Evolutionary conservation across 2,888 invertebrate species (phyloP).

Genomic region (Cryptocheilus praepositus): DNA sequence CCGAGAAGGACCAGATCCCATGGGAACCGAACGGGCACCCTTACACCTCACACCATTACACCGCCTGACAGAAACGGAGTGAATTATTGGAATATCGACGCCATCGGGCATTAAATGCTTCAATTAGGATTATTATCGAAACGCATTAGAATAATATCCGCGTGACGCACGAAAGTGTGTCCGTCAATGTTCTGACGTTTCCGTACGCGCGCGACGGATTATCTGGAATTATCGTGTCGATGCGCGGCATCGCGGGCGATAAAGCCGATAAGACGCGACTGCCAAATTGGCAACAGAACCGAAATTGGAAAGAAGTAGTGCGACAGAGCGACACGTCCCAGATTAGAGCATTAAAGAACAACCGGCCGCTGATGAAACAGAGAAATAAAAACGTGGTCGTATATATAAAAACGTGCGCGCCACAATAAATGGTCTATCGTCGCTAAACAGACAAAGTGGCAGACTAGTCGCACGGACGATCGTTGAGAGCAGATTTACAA

Average conservation of each 20-base stretch:
- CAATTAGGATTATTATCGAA: constrained; percentile 67
- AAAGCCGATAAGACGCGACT: too few species aligned
- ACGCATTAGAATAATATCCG: constrained; percentile 43
- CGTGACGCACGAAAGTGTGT: neutral
- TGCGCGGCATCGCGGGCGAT: too few species aligned
- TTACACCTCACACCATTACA: constrained; percentile 69
- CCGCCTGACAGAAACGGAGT: constrained; percentile 60
- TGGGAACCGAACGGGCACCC: constrained; percentile 70
- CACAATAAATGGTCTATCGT: neutral
- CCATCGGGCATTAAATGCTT: constrained; percentile 69
- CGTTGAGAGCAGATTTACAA: constrained; percentile 20
- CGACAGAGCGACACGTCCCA: too few species aligned
- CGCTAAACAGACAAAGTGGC: constrained; percentile 3
- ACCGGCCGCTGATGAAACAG: constrained; percentile 2
- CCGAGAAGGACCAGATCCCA: constrained; percentile 70
- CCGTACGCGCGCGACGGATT: too few species aligned
- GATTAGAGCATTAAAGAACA: neutral
- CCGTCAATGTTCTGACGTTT: neutral
- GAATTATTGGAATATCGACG: constrained; percentile 74
- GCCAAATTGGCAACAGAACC: too few species aligned
- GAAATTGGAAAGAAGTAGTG: too few species aligned
- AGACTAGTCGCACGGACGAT: neutral
- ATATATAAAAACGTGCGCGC: constrained; percentile 1
- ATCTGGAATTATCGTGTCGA: too few species aligned
- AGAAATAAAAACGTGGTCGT: neutral